Percentiles rank a stretch among this genome's conserved stretches.
Conservation (phyloP, 2,888 invertebrate species). For the Ophion ellenae region DNA sequence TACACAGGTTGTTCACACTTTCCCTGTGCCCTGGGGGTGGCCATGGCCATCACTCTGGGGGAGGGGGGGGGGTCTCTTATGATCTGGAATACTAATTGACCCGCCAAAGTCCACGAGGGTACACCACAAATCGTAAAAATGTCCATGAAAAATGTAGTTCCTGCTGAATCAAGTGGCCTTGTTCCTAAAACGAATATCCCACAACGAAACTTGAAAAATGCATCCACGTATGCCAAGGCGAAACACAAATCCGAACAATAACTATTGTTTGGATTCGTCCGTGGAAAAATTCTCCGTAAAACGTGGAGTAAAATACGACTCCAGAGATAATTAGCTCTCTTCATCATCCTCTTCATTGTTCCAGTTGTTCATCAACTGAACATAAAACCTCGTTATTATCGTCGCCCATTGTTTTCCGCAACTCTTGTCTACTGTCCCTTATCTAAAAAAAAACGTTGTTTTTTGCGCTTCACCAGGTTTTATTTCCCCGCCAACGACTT, state of each 20-base stretch:
- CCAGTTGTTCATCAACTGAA: conserved; percentile 3
- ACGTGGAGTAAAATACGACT: background rate
- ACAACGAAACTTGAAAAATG: background rate
- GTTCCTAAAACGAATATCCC: background rate
- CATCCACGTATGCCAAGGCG: background rate
- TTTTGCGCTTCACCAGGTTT: conserved; percentile 1
- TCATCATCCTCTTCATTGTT: background rate
- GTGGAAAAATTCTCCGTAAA: background rate
- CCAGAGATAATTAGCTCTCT: conserved; percentile 8
- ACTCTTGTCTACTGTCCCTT: background rate
- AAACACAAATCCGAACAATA: background rate
- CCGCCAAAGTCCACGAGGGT: too few species aligned
- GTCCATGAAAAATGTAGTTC: background rate
- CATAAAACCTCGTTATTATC: background rate
- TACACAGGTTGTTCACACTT: too few species aligned
- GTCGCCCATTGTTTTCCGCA: background rate
- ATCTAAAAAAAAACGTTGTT: background rate
- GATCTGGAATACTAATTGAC: too few species aligned
- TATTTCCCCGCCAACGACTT: conserved; percentile 28
- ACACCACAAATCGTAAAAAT: too few species aligned
- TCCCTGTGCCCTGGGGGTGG: too few species aligned
- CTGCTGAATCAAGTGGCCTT: background rate
- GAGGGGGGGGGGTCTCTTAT: too few species aligned
- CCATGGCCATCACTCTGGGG: too few species aligned
- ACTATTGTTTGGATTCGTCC: background rate